A percentile compares a stretch with the other conserved stretches of the same genome.
Conservation (phyloP, 1,140 invertebrate genomes). For the Hyphantria cunea region DNA sequence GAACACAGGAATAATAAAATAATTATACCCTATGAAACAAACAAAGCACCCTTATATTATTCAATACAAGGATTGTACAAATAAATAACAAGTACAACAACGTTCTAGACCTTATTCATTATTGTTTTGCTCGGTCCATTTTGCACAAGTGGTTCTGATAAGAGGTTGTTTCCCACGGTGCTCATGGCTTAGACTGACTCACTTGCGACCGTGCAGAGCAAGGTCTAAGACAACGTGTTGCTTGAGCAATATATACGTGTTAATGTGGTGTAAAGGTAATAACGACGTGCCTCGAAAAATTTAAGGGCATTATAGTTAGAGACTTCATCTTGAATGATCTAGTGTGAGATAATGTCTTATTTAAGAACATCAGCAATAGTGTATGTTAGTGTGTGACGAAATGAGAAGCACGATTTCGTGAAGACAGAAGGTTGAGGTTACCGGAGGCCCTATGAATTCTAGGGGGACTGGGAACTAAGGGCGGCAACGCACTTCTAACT, state of each 20-base stretch:
- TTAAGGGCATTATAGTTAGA: conserved; percentile 49
- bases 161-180: conserved; percentile 58
- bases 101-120: conserved; percentile 11
- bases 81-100: conserved; percentile 2
- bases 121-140: conserved; percentile 24
- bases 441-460: too few relatives aligned
- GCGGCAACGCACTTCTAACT: too few relatives aligned
- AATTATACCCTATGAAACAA: conserved; percentile 6
- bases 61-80: not conserved
- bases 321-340: conserved; percentile 20
- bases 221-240: conserved; percentile 39
- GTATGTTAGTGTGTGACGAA: not conserved
- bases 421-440: too few relatives aligned
- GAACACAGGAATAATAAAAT: not conserved
- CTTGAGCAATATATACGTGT: conserved; percentile 62
- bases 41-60: conserved; percentile 1
- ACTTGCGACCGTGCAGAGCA: conserved; percentile 49
- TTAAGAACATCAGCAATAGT: not conserved
- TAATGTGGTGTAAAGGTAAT: conserved; percentile 53
- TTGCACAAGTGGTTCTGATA: conserved; percentile 21
- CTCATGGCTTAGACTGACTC: conserved; percentile 46
- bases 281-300: conserved; percentile 38
- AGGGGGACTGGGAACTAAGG: too few relatives aligned
- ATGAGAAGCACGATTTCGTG: too few relatives aligned
- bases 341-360: conserved; percentile 30